Evolutionary conservation across 2,888 invertebrate genomes (phyloP).

Genomic region (Theodoxus fluviatilis): DNA sequence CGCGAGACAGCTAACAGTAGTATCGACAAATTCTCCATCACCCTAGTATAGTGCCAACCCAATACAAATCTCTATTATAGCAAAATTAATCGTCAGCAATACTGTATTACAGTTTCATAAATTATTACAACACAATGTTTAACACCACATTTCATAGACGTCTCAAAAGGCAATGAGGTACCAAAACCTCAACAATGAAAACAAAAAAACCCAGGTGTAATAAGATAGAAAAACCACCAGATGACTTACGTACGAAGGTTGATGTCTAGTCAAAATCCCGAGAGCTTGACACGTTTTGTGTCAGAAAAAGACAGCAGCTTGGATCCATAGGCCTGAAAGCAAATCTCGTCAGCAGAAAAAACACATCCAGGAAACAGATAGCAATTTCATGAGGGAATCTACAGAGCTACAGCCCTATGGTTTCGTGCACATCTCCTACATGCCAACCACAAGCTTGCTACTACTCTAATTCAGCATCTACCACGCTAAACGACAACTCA

Average conservation of each 20-base stretch:
- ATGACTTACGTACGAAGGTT: slow-evolving; percentile 67
- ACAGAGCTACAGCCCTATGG: not conserved
- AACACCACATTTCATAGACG: too few relatives aligned
- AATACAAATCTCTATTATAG: too few relatives aligned
- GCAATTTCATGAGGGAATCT: not conserved
- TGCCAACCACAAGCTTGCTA: not conserved
- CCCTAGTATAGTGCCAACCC: too few relatives aligned
- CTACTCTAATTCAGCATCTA: not conserved
- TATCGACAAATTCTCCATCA: too few relatives aligned
- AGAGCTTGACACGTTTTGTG: slow-evolving; percentile 95
- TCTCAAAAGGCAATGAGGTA: too few relatives aligned
- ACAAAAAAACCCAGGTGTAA: not conserved
- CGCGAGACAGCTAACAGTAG: too few relatives aligned
- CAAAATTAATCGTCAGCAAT: too few relatives aligned
- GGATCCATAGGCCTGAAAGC: slow-evolving; percentile 93
- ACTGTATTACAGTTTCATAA: too few relatives aligned
- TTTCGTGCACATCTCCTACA: not conserved
- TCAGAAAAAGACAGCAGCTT: slow-evolving; percentile 92
- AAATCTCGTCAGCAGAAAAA: slow-evolving; percentile 70
- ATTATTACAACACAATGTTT: too few relatives aligned
- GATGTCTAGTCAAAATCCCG: slow-evolving; percentile 87
- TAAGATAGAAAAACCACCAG: not conserved
- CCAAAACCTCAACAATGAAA: too few relatives aligned
- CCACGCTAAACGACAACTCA: too few relatives aligned
- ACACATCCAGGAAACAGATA: slow-evolving; percentile 1